Evolutionary conservation across 2,113 vertebrate genomes (phyloP).

Genomic region (Pedionomus torquatus): DNA sequence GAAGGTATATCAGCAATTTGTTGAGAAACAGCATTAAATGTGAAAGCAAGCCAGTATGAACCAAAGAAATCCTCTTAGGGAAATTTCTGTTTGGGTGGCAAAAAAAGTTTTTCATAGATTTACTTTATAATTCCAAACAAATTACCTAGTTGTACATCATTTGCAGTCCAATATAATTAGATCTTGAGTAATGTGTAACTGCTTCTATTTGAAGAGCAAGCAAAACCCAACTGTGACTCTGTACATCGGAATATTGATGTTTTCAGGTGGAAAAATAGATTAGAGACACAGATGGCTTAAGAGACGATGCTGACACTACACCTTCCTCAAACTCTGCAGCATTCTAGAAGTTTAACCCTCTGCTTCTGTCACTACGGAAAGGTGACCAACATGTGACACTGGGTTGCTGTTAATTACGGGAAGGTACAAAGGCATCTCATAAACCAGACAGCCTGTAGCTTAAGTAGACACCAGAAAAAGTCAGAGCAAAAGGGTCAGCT

Average conservation of each 20-base stretch:
- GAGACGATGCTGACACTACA: not conserved
- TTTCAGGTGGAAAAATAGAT: not conserved
- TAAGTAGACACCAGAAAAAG: not conserved
- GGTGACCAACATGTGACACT: not conserved
- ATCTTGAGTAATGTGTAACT: not conserved
- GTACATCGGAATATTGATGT: slow-evolving; percentile 9
- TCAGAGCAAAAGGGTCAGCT: not conserved
- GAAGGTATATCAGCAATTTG: not conserved
- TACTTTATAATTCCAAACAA: not conserved
- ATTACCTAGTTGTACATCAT: not conserved
- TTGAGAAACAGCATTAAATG: not conserved
- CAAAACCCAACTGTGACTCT: not conserved
- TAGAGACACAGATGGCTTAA: not conserved
- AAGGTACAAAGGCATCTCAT: not conserved
- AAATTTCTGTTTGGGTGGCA: not conserved
- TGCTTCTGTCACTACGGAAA: not conserved
- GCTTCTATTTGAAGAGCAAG: not conserved
- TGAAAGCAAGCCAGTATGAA: not conserved
- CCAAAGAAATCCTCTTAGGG: not conserved
- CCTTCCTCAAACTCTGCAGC: not conserved
- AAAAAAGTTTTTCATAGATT: not conserved
- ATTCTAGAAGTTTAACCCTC: not conserved
- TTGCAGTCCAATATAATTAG: not conserved
- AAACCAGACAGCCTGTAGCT: not conserved
- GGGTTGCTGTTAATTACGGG: not conserved